Percentiles rank a stretch among this genome's conserved stretches.
These are phyloP conservation scores for Callyntrura sp. DNA, from an alignment of 2,888 invertebrate genomes.

Conservation along the genomic window DNA sequence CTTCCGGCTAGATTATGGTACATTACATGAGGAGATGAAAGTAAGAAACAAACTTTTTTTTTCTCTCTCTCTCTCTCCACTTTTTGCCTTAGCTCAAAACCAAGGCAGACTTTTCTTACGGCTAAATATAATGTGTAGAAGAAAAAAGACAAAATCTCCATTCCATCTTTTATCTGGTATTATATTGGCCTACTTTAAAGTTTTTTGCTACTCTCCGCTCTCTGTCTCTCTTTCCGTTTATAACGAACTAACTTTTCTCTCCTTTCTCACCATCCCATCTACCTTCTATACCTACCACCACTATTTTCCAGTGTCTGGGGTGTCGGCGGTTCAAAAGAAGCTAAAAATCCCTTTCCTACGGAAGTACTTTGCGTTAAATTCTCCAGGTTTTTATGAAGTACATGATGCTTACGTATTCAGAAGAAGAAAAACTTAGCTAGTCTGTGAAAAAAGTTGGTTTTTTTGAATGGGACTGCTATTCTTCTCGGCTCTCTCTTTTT, in stretches of 20 bases:
- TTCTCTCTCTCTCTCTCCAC: neutral
- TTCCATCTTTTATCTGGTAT: constrained; percentile 77
- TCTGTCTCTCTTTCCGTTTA: constrained; percentile 41
- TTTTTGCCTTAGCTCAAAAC: no score
- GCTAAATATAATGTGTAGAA: constrained; percentile 26
- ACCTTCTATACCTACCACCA: neutral
- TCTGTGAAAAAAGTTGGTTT: constrained; percentile 53
- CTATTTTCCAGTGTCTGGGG: constrained; percentile 3
- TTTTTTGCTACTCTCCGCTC: constrained; percentile 60
- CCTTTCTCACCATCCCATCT: constrained; percentile 22
- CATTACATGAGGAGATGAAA: constrained; percentile 29
- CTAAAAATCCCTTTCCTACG: constrained; percentile 67
- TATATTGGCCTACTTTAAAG: constrained; percentile 80
- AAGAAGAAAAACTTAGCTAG: constrained; percentile 55
- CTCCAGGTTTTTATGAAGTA: constrained; percentile 68
- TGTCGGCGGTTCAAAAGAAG: constrained; percentile 18
- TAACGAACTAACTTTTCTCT: constrained; percentile 66
- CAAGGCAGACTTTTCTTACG: constrained; percentile 27
- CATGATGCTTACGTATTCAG: constrained; percentile 53
- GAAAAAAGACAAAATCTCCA: constrained; percentile 69
- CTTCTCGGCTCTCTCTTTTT: neutral
- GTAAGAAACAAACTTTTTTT: constrained; percentile 53
- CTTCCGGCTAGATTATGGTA: constrained; percentile 57
- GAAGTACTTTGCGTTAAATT: constrained; percentile 71
- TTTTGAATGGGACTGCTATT: constrained; percentile 31